Conservation (phyloP, 2,888 invertebrate genomes). For the Eurytoma adleriae region DNA sequence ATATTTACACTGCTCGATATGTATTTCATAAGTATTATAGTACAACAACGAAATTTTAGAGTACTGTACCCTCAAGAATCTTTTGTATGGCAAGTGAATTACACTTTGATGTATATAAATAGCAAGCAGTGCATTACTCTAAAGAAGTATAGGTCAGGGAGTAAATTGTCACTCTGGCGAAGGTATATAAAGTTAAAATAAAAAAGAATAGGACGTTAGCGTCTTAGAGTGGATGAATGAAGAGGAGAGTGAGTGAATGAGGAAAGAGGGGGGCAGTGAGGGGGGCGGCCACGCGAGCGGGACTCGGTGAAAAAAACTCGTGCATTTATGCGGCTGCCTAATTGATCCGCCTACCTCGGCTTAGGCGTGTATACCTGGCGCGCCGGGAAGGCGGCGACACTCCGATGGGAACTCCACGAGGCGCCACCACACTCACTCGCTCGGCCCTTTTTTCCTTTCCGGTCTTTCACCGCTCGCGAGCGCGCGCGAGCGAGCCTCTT, state of each 20-base stretch:
- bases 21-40: too few relatives aligned
- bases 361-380: constrained; percentile 1
- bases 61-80: too few relatives aligned
- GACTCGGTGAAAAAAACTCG: constrained; percentile 11
- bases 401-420: constrained; percentile 9
- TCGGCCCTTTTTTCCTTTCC: constrained; percentile 42
- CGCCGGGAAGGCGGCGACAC: constrained; percentile 15
- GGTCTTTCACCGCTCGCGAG: constrained; percentile 9
- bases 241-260: neutral
- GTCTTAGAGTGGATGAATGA: constrained; percentile 5
- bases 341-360: constrained; percentile 41
- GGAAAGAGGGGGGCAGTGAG: constrained; percentile 15
- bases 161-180: too few relatives aligned
- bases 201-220: too few relatives aligned
- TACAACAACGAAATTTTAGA: too few relatives aligned
- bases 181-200: too few relatives aligned
- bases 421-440: constrained; percentile 37
- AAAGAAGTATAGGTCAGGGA: too few relatives aligned
- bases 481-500: neutral
- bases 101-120: too few relatives aligned
- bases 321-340: constrained; percentile 35
- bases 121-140: too few relatives aligned
- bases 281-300: constrained; percentile 16
- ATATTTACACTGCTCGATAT: too few relatives aligned
- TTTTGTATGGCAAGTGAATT: too few relatives aligned